Percentiles rank a stretch among this genome's conserved stretches.
Evolutionary conservation across 1,140 invertebrate genomes (phyloP).

Genomic region (Reticulitermes speratus): DNA sequence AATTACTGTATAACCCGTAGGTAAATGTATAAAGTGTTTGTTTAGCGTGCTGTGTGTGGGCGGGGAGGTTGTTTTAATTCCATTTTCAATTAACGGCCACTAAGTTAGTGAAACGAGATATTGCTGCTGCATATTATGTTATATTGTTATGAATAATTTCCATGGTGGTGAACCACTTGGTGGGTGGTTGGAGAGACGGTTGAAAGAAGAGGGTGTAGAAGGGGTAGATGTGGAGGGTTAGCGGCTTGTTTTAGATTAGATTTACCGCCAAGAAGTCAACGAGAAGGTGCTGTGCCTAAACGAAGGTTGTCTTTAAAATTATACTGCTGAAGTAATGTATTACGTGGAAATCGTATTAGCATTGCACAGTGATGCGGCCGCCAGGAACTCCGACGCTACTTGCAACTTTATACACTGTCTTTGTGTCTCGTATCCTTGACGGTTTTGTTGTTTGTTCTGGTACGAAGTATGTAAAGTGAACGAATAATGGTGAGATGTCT

Average conservation of each 20-base stretch:
- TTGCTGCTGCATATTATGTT: not conserved
- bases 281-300: not conserved
- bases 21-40: conserved; percentile 5
- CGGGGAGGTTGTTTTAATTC: conserved; percentile 25
- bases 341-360: not conserved
- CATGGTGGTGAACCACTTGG: not conserved
- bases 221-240: not conserved
- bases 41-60: conserved; percentile 8
- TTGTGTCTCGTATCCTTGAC: no score
- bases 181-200: not conserved
- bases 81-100: conserved; percentile 26
- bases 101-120: not conserved
- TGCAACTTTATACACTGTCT: no score
- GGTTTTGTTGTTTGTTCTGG: no score
- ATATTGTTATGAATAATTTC: conserved; percentile 7
- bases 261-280: not conserved
- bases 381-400: no score
- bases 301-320: not conserved
- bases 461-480: no score
- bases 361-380: no score
- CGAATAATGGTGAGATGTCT: no score
- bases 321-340: not conserved
- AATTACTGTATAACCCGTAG: not conserved
- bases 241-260: conserved; percentile 16
- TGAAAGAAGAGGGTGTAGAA: not conserved